Conservation (phyloP, 2,797 vertebrate species). For the Argentina silus region DNA sequence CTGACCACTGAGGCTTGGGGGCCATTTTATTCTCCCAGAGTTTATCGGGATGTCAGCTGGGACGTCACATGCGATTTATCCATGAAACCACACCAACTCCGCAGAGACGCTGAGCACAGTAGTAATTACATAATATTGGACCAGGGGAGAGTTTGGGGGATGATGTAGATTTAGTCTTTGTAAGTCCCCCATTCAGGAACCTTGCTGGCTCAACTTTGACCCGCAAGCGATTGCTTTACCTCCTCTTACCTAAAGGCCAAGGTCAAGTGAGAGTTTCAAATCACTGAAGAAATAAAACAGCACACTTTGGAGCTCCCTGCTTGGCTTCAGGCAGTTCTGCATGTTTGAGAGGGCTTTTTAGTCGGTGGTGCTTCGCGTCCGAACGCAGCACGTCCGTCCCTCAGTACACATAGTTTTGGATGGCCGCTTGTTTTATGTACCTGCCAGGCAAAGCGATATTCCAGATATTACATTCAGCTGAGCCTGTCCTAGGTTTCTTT, state of each 20-base stretch:
- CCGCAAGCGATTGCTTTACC: constrained; percentile 38
- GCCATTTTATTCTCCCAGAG: constrained; percentile 63
- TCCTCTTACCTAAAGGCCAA: constrained; percentile 24
- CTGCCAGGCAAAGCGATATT: constrained; percentile 71
- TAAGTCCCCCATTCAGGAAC: not conserved
- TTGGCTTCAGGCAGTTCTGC: not conserved
- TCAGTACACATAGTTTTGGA: not conserved
- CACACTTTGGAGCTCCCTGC: no score
- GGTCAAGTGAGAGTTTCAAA: constrained; percentile 31
- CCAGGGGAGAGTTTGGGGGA: constrained; percentile 47
- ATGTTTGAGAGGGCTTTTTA: constrained; percentile 18
- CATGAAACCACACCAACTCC: constrained; percentile 65
- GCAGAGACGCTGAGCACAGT: constrained; percentile 52
- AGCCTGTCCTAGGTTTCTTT: constrained; percentile 64
- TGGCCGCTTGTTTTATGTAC: constrained; percentile 57
- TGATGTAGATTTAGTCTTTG: constrained; percentile 57
- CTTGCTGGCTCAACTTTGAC: constrained; percentile 44
- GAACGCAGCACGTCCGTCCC: constrained; percentile 20
- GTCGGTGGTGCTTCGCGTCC: constrained; percentile 32
- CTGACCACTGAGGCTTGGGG: constrained; percentile 57
- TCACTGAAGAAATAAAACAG: constrained; percentile 17
- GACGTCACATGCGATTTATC: constrained; percentile 73
- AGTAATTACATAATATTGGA: constrained; percentile 69
- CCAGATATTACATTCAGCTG: constrained; percentile 65
- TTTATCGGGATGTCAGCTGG: constrained; percentile 74